Evolutionary conservation across 2,888 invertebrate genomes (phyloP), one percentile per base, ranked within the genome.

Genomic region (Aleiodes alternator): DNA sequence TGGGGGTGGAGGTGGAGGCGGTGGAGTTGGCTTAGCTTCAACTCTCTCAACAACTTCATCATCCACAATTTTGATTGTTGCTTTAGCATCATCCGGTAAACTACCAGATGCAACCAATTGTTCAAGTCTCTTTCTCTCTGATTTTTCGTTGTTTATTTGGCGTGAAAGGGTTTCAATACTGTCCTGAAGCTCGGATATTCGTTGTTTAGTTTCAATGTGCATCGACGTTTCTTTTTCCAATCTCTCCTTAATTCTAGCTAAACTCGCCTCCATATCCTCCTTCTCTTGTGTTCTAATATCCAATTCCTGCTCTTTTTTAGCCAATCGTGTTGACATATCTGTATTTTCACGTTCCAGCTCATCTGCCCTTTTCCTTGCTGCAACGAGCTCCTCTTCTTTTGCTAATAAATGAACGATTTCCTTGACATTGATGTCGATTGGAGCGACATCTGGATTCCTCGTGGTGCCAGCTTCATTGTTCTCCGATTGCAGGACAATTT

Each of bases 21-120:
- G 93, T 1, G 92, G 92, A 72, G 84, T 86, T 1, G 88, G 87
- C 81, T 88, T 88, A 1, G 88, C 82, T 61, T 88, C 87, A 8
- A 88, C 81, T 72, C 87, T 86, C 56, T 87, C 86, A n/a, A 87
- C 81, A 4, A 87, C 81, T 50, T 89, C 89, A 38, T 89, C 89
- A 0, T 89, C 89, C 4, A 87, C 88, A 53, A 89, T 86, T 78
- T 89, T 89, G n/a, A 89, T 83, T 14, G 88, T 86, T 3, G 89
- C 96, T 92, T 97, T 98, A 34, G 97, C 96, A 88, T 98, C 98
- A 87, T 98, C 97, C 7, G 97, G 97, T 86, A 97, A 94, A 90
- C 96, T 96, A 80, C 97, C 97, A 82, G 96, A 96, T 81, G 94
- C 96, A 80, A 97, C 96, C 83, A 97, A 92, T 84, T 96, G 94